Evolutionary conservation across 2,888 invertebrate genomes (phyloP).

Genomic region (Metalampra italica): DNA sequence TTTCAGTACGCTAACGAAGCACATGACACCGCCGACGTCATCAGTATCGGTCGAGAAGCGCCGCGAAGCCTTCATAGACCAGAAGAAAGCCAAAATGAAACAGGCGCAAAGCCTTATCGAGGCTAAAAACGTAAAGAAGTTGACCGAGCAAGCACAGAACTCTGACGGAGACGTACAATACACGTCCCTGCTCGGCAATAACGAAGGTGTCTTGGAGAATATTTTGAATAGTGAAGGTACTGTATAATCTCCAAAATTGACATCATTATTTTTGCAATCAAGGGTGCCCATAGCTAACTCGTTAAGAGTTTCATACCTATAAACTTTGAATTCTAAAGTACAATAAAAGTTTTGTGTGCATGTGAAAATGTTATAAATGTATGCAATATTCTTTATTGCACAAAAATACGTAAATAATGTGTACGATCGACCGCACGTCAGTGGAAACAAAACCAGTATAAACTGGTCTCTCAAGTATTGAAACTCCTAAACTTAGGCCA

Average conservation of each 20-base stretch:
- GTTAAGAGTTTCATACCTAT: too few relatives aligned
- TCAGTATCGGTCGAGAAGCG: constrained; percentile 51
- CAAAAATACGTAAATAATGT: too few relatives aligned
- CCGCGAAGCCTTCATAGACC: constrained; percentile 59
- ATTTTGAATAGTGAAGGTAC: constrained; percentile 59
- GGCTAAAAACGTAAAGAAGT: constrained; percentile 52
- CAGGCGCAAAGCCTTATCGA: constrained; percentile 59
- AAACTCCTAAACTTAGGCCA: too few relatives aligned
- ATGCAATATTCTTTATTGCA: too few relatives aligned
- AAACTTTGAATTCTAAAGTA: too few relatives aligned
- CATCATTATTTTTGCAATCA: background rate
- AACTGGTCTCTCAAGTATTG: too few relatives aligned
- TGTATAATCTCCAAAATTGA: background rate
- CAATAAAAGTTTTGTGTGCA: too few relatives aligned
- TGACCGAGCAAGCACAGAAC: constrained; percentile 50
- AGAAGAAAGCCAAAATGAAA: constrained; percentile 60
- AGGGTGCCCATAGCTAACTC: too few relatives aligned
- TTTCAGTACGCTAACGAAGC: constrained; percentile 83
- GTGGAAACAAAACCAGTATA: too few relatives aligned
- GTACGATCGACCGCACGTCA: too few relatives aligned
- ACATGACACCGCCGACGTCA: constrained; percentile 81
- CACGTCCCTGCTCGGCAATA: constrained; percentile 53
- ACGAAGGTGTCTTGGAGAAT: constrained; percentile 58
- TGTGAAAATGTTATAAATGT: too few relatives aligned
- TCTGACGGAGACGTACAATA: constrained; percentile 69